Conservation (phyloP, 1,140 invertebrate species). For the Temnothorax longispinosus region DNA sequence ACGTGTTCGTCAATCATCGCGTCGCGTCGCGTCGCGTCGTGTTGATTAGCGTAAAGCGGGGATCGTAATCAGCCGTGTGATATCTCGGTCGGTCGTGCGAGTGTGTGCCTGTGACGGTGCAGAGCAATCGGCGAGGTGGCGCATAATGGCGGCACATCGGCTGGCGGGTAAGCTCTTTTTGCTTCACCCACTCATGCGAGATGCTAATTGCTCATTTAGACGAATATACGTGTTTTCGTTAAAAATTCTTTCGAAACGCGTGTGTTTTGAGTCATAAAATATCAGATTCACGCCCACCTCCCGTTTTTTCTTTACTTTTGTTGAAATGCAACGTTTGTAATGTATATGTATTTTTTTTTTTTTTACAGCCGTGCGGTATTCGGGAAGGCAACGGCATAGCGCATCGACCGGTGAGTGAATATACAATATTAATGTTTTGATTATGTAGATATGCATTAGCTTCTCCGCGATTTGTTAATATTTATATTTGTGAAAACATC, state of each 20-base stretch:
- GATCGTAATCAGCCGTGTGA: conserved; percentile 9
- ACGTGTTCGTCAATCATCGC: not conserved
- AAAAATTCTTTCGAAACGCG: not conserved
- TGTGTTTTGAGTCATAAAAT: not conserved
- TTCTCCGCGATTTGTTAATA: not conserved
- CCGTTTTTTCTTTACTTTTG: not conserved
- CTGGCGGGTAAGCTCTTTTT: not conserved
- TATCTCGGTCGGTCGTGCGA: not conserved
- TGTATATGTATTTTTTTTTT: not conserved
- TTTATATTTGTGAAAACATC: conserved; percentile 8
- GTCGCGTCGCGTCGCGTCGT: not conserved
- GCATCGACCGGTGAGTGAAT: not conserved
- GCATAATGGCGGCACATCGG: not conserved
- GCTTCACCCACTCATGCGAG: not conserved
- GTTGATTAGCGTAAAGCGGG: conserved; percentile 6
- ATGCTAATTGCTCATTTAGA: not conserved
- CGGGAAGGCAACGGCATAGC: not conserved
- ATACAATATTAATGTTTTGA: not conserved
- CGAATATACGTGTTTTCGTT: not conserved
- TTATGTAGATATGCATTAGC: not conserved
- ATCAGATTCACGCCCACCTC: not conserved
- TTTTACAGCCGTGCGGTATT: not conserved
- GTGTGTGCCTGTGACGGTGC: not conserved
- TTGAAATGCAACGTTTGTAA: not conserved
- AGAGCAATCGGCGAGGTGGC: not conserved